Evolutionary conservation across 2,888 invertebrate genomes (phyloP), one percentile per base, ranked within the genome.

Genomic region (Invenusta paracnida): DNA sequence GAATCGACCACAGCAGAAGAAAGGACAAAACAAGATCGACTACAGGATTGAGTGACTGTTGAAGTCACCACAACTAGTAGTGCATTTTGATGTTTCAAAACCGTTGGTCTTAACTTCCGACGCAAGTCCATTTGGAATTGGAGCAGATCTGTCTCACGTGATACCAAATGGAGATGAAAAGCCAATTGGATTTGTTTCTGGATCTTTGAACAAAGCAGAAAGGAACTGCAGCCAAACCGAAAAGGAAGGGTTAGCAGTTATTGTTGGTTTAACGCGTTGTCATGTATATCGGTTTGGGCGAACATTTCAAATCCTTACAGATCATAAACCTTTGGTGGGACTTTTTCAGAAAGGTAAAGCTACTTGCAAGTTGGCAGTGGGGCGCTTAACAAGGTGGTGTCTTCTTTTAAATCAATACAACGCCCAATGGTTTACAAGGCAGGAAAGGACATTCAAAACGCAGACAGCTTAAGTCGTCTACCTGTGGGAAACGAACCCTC

Each of bases 301-400:
- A 30, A 2, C 1, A 2, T 82, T 82, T 27, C 2, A 2, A 17
- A 82, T 82, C 29, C n/a, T 82, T 2, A 82, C 82, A 27, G 82
- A 82, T 28, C 82, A 82, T 27, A 82, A 82, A 82, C 82, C 82
- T 11, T 30, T 27, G 13, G 31, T 82, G 5, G 31, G 82, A 25
- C 29, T 82, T 25, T 82, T 82, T 82, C 28, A 82, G 23, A 82
- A 82, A 82, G 82, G 82, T n/a, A 82, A 82, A 30, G 29, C 82
- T 27, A 82, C 82, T 82, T 82, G 25, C 13, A 82, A 82, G 29
- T 25, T 23, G 13, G 82, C 82, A 30, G 23, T 29, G 1, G 29
- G 82, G 2, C 2, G 82, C 5, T 30, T 82, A 23, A 82, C 31
- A 17, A 29, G 82, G 27, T 82, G 82, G 82, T 5, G 11, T 5